Conservation (phyloP, 2,888 invertebrate genomes). For the Erebia ligea region DNA sequence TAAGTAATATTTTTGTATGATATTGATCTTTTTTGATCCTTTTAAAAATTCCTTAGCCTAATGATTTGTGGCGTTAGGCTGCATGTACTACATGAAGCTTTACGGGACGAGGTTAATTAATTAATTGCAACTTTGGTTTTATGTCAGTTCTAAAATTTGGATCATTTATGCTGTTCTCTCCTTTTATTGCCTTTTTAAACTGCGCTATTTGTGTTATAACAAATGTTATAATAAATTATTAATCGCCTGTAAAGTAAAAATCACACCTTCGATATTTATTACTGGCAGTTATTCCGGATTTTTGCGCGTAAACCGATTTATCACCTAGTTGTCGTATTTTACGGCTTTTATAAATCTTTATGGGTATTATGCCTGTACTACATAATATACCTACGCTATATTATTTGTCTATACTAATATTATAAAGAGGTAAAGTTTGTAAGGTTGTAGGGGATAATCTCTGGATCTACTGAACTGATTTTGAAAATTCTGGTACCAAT, state of each 20-base stretch:
- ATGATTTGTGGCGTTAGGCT: too few relatives aligned
- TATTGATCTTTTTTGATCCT: too few relatives aligned
- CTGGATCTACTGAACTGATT: too few relatives aligned
- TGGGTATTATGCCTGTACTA: too few relatives aligned
- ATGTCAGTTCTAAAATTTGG: not conserved
- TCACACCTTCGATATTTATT: conserved; percentile 34
- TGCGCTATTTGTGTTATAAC: not conserved
- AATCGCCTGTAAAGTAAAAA: conserved; percentile 23
- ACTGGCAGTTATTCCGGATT: conserved; percentile 24
- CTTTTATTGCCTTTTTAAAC: conserved; percentile 29
- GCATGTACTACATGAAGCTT: not conserved
- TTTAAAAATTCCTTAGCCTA: too few relatives aligned
- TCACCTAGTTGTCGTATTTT: conserved; percentile 9
- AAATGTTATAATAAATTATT: conserved; percentile 10
- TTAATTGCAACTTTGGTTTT: not conserved
- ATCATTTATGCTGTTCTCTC: conserved; percentile 15
- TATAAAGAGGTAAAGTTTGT: too few relatives aligned
- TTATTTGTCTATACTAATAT: too few relatives aligned
- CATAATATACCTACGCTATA: too few relatives aligned
- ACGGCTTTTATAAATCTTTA: not conserved
- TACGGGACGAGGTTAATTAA: not conserved
- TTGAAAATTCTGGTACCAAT: too few relatives aligned
- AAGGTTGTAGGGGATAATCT: too few relatives aligned
- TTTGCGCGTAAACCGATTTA: conserved; percentile 25
- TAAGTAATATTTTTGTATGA: too few relatives aligned